Conservation (phyloP, 2,113 vertebrate genomes). For the Galbula dea region DNA sequence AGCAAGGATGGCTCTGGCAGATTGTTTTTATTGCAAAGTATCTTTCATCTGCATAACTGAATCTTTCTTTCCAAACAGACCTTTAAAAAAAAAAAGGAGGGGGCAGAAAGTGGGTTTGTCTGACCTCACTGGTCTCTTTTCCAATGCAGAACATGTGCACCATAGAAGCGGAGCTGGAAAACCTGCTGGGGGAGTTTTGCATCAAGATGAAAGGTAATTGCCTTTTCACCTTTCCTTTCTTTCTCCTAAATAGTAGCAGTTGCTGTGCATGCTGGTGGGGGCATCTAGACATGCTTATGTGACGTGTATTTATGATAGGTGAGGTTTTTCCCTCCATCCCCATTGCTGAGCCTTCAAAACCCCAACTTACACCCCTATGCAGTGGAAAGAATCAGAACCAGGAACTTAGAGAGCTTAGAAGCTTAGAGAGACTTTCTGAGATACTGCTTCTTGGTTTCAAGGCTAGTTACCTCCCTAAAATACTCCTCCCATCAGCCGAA, state of each 20-base stretch:
- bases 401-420: not conserved
- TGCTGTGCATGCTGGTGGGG: not conserved
- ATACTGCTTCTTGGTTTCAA: not conserved
- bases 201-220: constrained; percentile 97
- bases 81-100: not conserved
- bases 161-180: constrained; percentile 93
- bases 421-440: not conserved
- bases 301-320: not conserved
- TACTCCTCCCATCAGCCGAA: not conserved
- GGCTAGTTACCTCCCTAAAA: not conserved
- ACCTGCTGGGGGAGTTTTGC: constrained; percentile 92
- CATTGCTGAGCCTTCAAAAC: not conserved
- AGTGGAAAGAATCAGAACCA: not conserved
- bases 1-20: not conserved
- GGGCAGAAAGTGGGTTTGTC: not conserved
- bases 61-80: not conserved
- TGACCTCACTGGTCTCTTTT: constrained; percentile 13
- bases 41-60: not conserved
- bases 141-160: constrained; percentile 88
- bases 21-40: not conserved
- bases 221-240: not conserved
- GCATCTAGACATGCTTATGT: not conserved
- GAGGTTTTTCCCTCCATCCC: not conserved
- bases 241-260: not conserved
- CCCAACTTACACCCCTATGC: not conserved